Evolutionary conservation across 1,140 invertebrate genomes (phyloP).

Genomic region (Zophobas morio): DNA sequence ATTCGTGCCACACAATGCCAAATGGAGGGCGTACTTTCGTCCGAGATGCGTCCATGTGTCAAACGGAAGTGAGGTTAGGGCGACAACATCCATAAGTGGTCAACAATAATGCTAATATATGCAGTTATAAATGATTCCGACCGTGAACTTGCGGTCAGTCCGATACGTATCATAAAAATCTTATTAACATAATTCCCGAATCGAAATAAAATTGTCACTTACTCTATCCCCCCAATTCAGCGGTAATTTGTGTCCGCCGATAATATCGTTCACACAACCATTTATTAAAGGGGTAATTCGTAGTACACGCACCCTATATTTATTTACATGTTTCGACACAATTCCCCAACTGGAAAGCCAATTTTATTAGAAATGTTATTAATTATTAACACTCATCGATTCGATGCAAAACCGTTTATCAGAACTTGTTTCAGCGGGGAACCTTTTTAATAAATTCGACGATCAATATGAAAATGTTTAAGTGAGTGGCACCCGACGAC

Average conservation of each 20-base stretch:
- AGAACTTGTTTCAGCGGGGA: not conserved
- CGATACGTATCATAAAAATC: slow-evolving; percentile 46
- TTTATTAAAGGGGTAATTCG: slow-evolving; percentile 41
- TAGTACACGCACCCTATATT: slow-evolving; percentile 25
- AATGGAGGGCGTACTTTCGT: too few species aligned
- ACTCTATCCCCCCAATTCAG: slow-evolving; percentile 20
- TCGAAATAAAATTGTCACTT: slow-evolving; percentile 35
- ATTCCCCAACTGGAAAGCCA: slow-evolving; percentile 32
- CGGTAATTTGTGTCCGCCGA: slow-evolving; percentile 24
- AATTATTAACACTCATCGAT: slow-evolving; percentile 20
- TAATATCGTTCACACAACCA: slow-evolving; percentile 34
- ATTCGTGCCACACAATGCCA: not conserved
- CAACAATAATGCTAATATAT: slow-evolving; percentile 28
- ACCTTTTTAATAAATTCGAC: slow-evolving; percentile 6
- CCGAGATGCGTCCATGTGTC: too few species aligned
- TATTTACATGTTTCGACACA: slow-evolving; percentile 12
- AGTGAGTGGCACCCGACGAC: not conserved
- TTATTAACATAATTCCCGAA: slow-evolving; percentile 38
- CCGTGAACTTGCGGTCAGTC: slow-evolving; percentile 39
- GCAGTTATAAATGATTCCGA: slow-evolving; percentile 14
- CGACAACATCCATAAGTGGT: slow-evolving; percentile 1
- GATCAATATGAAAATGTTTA: slow-evolving; percentile 22
- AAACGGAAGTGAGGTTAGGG: slow-evolving; percentile 50
- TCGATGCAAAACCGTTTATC: slow-evolving; percentile 16
- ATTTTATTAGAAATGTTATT: slow-evolving; percentile 21